These are phyloP conservation scores for Avahi laniger DNA, from an alignment of 2,797 vertebrate genomes.

Conservation along the genomic window DNA sequence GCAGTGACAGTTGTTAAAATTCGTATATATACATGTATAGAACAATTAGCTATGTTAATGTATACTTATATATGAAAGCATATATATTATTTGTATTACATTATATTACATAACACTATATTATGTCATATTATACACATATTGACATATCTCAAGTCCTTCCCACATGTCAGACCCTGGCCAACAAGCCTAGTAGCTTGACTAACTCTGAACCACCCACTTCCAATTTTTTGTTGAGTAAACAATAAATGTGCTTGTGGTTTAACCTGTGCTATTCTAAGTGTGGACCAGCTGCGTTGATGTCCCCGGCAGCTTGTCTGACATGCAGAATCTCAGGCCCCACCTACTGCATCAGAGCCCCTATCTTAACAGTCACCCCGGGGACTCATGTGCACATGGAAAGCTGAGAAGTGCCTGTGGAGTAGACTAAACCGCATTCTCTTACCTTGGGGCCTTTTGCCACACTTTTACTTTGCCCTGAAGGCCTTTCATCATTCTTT, in stretches of 20 bases:
- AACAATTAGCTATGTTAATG: neutral
- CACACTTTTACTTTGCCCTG: neutral
- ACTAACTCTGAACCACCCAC: neutral
- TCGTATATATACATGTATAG: neutral
- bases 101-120: neutral
- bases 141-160: neutral
- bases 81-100: neutral
- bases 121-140: neutral
- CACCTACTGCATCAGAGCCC: neutral
- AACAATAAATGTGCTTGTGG: neutral
- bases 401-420: neutral
- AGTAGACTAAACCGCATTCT: neutral
- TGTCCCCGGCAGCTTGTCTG: too few relatives aligned
- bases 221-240: neutral
- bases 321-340: neutral
- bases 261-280: neutral
- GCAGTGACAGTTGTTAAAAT: neutral
- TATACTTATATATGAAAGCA: neutral
- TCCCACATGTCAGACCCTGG: neutral
- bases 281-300: too few relatives aligned
- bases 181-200: neutral
- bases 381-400: rapidly evolving
- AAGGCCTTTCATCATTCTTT: neutral
- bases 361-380: too few relatives aligned
- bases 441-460: neutral